Base-by-base conservation (phyloP, 2,797 vertebrate species). In the Poecile montanus region DNA sequence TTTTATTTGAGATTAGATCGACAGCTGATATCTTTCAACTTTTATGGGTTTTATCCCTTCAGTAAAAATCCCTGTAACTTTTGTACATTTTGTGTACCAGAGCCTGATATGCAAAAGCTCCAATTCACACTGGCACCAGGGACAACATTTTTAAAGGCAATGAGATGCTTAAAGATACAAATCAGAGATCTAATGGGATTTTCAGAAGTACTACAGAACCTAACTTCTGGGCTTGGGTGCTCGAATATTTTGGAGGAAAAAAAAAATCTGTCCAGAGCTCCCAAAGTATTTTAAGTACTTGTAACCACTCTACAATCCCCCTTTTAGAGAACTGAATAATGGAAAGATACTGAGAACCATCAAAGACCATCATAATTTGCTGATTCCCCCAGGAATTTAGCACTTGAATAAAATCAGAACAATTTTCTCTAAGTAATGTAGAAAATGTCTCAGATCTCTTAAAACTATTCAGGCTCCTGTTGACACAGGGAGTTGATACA, bases 21-120 rank as follows among this genome's bases (percentile, higher is more conserved):
- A 88, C 84, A 93, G 67, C 50, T 84, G 68, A 95, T 93, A 90
- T 73, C 26, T 57, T 95, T 90, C 30, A 74, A 63, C 40, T 91
- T 94, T 85, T 51, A 56, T 10, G 2, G 3, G 11, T 62, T 95
- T 87, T 70, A 42, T 34, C 38, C 74, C 38, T 91, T 94, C 57
- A 38, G 57, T 81, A 87, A 85, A 91, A 95, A 93, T 34, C 2
- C 11, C 22, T 78, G 48, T 9, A 86, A 92, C 60, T 76, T 91
- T 74, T 85, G 29, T 11, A 68, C 9, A 7, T 67, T 88, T 83
- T 73, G 50, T 72, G 48, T 34, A 83, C 38, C 34, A 53, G 19
- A 74, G 8, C 8, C 53, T 71, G 15, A 53, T 70, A 40, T 18
- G 17, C 36, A 71, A 68, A 85, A 80, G 21, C 26, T 32, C 19